Conservation (phyloP, 92 coral and sea anemone genomes). For the Pocillopora grandis region DNA sequence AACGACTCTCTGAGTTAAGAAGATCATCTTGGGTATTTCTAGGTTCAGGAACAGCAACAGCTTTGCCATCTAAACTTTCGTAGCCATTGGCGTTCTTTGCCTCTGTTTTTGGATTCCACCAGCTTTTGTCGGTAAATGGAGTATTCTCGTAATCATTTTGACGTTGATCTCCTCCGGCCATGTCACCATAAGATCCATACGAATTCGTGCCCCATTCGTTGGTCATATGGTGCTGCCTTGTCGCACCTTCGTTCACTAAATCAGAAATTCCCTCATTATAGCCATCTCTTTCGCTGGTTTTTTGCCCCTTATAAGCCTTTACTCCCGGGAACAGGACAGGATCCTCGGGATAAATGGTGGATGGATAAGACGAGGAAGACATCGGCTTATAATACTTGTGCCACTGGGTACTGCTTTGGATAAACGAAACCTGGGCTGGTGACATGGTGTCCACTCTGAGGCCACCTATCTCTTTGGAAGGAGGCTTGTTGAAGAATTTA, state of each 20-base stretch:
- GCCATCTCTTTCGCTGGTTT: slow-evolving; percentile 13
- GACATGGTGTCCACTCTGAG: slow-evolving; percentile 78
- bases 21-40: slow-evolving; percentile 7
- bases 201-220: slow-evolving; percentile 28
- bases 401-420: slow-evolving; percentile 83
- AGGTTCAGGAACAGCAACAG: slow-evolving; percentile 29
- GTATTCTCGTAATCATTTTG: slow-evolving; percentile 24
- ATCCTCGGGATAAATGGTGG: slow-evolving; percentile 79
- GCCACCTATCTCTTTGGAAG: slow-evolving; percentile 45
- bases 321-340: slow-evolving; percentile 76
- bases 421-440: slow-evolving; percentile 81
- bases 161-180: slow-evolving; percentile 11
- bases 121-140: slow-evolving; percentile 41
- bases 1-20: not conserved
- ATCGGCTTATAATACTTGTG: slow-evolving; percentile 74
- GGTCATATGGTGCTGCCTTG: slow-evolving; percentile 8
- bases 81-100: not conserved
- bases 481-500: slow-evolving; percentile 39
- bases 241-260: not conserved
- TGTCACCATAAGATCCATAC: slow-evolving; percentile 23
- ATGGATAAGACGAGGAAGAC: slow-evolving; percentile 18
- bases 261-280: not conserved
- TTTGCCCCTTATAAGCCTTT: slow-evolving; percentile 1
- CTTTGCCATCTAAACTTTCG: slow-evolving; percentile 36
- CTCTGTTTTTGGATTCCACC: slow-evolving; percentile 42